Evolutionary conservation across 2,888 invertebrate genomes (phyloP).

Genomic region (Drosophila mettleri): DNA sequence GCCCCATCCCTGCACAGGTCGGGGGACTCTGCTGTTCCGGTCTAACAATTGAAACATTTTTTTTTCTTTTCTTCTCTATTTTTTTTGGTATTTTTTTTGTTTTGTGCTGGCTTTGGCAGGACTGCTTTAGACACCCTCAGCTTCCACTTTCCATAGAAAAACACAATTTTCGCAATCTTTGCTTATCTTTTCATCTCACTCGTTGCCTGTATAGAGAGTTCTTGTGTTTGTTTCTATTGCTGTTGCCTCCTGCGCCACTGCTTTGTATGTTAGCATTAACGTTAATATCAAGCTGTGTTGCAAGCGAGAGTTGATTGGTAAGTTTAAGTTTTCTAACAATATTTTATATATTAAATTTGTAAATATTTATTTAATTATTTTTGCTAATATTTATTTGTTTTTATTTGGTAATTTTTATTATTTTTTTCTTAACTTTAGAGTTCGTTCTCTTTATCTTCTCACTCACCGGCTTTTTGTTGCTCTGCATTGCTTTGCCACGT

Average conservation of each 20-base stretch:
- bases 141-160: conserved; percentile 56
- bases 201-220: conserved; percentile 40
- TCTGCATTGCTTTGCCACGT: conserved; percentile 44
- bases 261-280: conserved; percentile 59
- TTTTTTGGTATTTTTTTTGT: conserved; percentile 37
- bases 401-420: too few relatives aligned
- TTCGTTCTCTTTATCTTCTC: conserved; percentile 21
- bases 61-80: neutral
- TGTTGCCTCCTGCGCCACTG: conserved; percentile 33
- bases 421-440: neutral
- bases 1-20: neutral
- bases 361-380: neutral
- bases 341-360: neutral
- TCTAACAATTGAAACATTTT: conserved; percentile 45
- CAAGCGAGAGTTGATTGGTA: conserved; percentile 27
- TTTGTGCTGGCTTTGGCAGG: conserved; percentile 33
- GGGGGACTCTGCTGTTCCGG: conserved; percentile 38
- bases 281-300: conserved; percentile 48
- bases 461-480: conserved; percentile 22
- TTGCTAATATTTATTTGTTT: neutral
- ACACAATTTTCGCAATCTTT: conserved; percentile 76
- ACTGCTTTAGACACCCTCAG: conserved; percentile 26
- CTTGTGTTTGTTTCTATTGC: conserved; percentile 38
- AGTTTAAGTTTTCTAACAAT: neutral
- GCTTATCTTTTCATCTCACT: conserved; percentile 74